Conservation (phyloP, 2,888 invertebrate genomes). For the Pyrochroa serraticornis region DNA sequence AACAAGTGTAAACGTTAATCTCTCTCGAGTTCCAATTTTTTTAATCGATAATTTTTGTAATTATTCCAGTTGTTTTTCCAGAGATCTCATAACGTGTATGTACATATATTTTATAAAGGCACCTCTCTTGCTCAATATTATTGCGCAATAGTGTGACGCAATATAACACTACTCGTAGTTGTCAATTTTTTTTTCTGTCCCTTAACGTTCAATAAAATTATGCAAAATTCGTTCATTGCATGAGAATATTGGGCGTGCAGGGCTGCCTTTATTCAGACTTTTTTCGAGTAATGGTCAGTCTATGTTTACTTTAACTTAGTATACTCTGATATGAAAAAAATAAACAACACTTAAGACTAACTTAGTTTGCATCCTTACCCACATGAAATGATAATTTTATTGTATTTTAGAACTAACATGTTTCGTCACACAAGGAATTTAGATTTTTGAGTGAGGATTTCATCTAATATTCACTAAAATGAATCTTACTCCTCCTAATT, state of each 20-base stretch:
- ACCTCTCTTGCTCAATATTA: slow-evolving; percentile 33
- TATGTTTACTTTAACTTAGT: slow-evolving; percentile 54
- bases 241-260: slow-evolving; percentile 31
- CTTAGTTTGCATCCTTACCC: background rate
- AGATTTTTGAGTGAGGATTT: no score
- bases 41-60: slow-evolving; percentile 42
- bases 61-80: slow-evolving; percentile 52
- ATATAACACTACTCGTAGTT: slow-evolving; percentile 20
- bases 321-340: slow-evolving; percentile 55
- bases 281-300: slow-evolving; percentile 56
- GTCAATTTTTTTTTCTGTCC: slow-evolving; percentile 38
- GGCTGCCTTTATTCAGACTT: slow-evolving; percentile 36
- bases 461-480: no score
- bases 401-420: no score
- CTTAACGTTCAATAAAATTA: slow-evolving; percentile 28
- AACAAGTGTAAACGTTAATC: slow-evolving; percentile 33
- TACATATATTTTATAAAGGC: slow-evolving; percentile 43
- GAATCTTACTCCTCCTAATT: no score
- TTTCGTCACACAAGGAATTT: no score
- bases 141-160: slow-evolving; percentile 27
- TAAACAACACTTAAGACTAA: slow-evolving; percentile 49
- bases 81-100: slow-evolving; percentile 51
- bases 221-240: slow-evolving; percentile 28
- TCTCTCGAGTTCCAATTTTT: slow-evolving; percentile 24
- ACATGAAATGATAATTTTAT: no score